These are phyloP conservation scores for Phallusia fumigata DNA, from an alignment of 23 tunicate genomes.

Conservation along the genomic window DNA sequence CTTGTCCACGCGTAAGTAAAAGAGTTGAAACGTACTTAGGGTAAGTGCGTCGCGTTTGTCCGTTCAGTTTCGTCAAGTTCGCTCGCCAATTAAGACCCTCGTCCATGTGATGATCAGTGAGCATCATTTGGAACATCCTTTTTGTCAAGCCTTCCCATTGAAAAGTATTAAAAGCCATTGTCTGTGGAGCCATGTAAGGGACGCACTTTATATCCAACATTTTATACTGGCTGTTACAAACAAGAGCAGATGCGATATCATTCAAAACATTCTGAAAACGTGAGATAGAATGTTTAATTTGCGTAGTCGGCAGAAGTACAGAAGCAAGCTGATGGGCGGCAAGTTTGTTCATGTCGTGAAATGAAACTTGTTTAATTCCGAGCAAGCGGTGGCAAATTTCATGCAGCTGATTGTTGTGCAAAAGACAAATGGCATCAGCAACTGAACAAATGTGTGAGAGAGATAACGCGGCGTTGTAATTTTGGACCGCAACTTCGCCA, in stretches of 20 bases:
- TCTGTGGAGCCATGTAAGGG: conserved; percentile 54
- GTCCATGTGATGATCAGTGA: conserved; percentile 67
- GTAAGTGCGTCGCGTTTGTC: background rate
- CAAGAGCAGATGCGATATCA: conserved; percentile 20
- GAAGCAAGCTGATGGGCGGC: conserved; percentile 83
- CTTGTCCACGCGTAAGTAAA: conserved; percentile 58
- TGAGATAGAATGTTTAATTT: background rate
- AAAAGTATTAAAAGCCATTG: conserved; percentile 68
- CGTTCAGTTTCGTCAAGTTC: background rate
- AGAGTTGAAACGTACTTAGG: conserved; percentile 45
- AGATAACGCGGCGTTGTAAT: conserved; percentile 83
- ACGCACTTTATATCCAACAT: conserved; percentile 57
- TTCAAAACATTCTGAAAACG: conserved; percentile 32
- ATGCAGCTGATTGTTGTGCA: conserved; percentile 75
- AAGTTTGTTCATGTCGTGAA: conserved; percentile 63
- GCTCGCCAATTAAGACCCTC: conserved; percentile 78
- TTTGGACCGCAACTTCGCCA: conserved; percentile 98
- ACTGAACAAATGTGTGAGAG: conserved; percentile 47
- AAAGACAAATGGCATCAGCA: conserved; percentile 51
- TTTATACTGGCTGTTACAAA: conserved; percentile 57
- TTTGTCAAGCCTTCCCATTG: conserved; percentile 59
- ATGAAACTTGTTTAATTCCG: conserved; percentile 69
- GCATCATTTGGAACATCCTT: conserved; percentile 73
- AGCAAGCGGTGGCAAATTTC: conserved; percentile 46
- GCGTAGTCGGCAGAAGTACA: conserved; percentile 50